Conservation (phyloP, 2,797 vertebrate genomes). For the Garrulus glandarius region DNA sequence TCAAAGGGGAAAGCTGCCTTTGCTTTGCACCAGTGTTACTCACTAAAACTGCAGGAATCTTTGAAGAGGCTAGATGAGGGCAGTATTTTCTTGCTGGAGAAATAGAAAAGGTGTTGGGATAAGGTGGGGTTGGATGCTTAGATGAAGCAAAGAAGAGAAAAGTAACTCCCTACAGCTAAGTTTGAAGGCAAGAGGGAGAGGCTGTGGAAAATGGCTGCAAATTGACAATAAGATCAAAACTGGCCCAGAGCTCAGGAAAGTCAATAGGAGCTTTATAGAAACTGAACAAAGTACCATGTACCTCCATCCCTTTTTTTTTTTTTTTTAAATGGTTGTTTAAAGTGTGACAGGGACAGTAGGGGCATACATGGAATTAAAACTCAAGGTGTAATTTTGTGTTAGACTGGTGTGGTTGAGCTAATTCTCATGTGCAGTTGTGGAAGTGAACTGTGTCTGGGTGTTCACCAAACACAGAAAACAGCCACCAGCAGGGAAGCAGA, state of each 20-base stretch:
- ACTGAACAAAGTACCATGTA: background rate
- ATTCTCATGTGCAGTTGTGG: background rate
- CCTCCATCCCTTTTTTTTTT: background rate
- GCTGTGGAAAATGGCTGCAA: background rate
- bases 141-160: background rate
- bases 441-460: background rate
- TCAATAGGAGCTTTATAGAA: background rate
- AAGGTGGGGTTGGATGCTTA: background rate
- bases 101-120: background rate
- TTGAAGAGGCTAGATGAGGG: background rate
- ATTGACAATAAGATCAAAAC: background rate
- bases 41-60: background rate
- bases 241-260: background rate
- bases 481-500: background rate
- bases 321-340: background rate
- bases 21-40: background rate
- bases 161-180: background rate
- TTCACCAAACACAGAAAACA: background rate
- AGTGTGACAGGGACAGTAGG: background rate
- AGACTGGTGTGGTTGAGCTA: background rate
- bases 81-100: background rate
- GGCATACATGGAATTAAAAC: background rate
- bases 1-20: background rate
- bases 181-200: background rate
- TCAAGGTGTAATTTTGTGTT: too few species aligned